phyloP scores from a whole-genome alignment of 2,113 vertebrate species.

The Oreamnos americanus region DNA sequence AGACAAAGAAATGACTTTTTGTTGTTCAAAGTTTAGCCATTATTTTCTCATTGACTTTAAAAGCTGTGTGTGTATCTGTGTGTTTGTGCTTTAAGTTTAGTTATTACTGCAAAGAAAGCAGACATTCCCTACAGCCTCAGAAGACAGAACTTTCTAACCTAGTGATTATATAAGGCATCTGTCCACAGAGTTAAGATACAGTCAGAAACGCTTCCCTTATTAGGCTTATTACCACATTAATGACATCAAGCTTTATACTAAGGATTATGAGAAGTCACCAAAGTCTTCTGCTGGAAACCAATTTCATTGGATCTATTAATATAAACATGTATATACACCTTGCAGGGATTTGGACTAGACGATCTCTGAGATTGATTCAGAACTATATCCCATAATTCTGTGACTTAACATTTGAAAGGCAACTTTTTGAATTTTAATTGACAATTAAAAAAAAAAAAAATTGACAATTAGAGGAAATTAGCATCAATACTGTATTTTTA shows the following conservation, averaged over 20 bases:
- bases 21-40: background rate
- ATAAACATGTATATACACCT: background rate
- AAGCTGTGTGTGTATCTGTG: background rate
- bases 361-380: background rate
- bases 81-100: background rate
- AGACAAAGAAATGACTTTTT: background rate
- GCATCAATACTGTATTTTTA: background rate
- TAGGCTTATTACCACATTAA: background rate
- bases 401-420: background rate
- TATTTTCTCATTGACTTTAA: background rate
- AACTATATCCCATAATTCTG: background rate
- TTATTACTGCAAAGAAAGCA: background rate
- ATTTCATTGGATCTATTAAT: background rate
- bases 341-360: background rate
- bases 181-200: background rate
- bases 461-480: background rate
- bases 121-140: background rate
- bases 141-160: background rate
- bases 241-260: background rate
- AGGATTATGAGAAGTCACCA: background rate
- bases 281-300: background rate
- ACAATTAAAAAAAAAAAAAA: too few species aligned
- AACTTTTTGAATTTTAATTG: background rate
- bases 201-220: background rate
- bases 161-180: background rate